Percentiles rank a stretch among this genome's conserved stretches.
Evolutionary conservation across 2,113 vertebrate genomes (phyloP).

Genomic region (Semnopithecus entellus): DNA sequence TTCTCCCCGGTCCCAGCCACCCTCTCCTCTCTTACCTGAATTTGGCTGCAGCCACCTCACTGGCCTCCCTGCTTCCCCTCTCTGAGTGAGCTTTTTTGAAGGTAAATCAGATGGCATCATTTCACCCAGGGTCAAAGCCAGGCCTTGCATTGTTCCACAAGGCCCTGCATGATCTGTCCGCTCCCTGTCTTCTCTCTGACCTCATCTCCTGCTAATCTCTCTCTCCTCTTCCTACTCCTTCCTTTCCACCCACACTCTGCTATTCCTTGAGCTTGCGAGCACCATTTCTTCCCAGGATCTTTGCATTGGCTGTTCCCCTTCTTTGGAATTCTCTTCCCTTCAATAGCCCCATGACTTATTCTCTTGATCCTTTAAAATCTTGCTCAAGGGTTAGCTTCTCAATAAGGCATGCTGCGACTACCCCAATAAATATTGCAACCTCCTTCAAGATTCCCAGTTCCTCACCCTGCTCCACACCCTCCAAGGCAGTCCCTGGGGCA

Average conservation of each 20-base stretch:
- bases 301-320: neutral
- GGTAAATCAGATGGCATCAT: neutral
- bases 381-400: neutral
- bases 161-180: neutral
- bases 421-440: neutral
- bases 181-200: neutral
- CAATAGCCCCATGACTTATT: neutral
- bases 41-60: neutral
- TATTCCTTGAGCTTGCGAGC: neutral
- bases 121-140: neutral
- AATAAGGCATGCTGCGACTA: neutral
- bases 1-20: neutral
- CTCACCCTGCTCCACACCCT: neutral
- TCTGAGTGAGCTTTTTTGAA: neutral
- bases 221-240: neutral
- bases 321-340: neutral
- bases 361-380: neutral
- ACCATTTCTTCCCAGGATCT: neutral
- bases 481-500: too few relatives aligned
- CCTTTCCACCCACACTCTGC: neutral
- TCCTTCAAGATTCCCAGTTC: neutral
- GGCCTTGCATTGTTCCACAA: neutral
- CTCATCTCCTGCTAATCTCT: neutral
- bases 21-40: neutral
- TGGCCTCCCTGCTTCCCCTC: neutral